Evolutionary conservation across 2,797 vertebrate genomes (phyloP).

Genomic region (Mycteria americana): DNA sequence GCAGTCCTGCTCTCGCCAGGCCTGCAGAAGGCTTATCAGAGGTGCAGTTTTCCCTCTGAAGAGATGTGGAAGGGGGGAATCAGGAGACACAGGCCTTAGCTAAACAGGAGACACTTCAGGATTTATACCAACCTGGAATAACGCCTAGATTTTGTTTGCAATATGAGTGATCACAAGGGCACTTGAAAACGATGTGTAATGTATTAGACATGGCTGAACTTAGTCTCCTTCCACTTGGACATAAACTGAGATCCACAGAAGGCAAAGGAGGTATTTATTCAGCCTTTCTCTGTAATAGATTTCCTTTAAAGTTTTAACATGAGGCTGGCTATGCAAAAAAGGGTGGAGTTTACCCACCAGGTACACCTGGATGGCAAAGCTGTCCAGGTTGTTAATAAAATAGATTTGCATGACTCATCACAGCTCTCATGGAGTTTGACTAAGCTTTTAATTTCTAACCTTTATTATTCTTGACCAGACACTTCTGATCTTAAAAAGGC

Average conservation of each 20-base stretch:
- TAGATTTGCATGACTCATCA: neutral
- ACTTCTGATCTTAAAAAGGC: neutral
- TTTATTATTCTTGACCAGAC: neutral
- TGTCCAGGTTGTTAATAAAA: neutral
- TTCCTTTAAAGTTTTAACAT: neutral
- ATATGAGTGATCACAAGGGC: neutral
- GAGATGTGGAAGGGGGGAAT: fast-evolving
- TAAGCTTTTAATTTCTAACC: neutral
- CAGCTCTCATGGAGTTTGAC: neutral
- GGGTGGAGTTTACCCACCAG: neutral
- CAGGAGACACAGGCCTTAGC: neutral
- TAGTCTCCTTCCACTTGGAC: neutral
- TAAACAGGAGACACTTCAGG: neutral
- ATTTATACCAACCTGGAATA: neutral
- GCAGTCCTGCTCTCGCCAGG: neutral
- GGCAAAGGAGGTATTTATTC: neutral
- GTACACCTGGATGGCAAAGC: neutral
- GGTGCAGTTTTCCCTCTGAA: neutral
- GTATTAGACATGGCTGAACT: neutral
- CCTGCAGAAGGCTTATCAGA: neutral
- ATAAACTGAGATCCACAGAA: neutral
- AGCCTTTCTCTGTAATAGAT: neutral
- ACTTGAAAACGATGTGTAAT: neutral
- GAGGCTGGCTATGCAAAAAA: neutral
- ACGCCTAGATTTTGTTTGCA: neutral